phyloP scores from a whole-genome alignment of 2,797 vertebrate genomes.

The Chloroceryle inda region DNA sequence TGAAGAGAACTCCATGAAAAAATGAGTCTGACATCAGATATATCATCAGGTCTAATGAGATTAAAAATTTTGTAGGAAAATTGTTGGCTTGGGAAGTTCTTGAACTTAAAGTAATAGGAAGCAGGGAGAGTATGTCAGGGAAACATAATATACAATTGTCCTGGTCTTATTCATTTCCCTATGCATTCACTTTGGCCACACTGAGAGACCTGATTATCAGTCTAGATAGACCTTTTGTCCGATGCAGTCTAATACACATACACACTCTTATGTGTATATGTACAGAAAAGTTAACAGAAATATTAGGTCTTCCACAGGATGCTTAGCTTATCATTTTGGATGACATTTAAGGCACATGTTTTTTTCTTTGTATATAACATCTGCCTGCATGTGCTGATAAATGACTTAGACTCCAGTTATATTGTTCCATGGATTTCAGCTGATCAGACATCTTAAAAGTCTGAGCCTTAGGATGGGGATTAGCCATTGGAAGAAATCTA shows the following conservation, averaged over 20 bases:
- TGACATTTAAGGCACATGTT: neutral
- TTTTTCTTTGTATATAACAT: neutral
- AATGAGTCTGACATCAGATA: neutral
- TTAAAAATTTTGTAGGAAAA: neutral
- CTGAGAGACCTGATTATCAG: neutral
- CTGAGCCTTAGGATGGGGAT: neutral
- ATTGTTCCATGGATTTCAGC: neutral
- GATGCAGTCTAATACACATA: neutral
- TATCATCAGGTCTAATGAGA: neutral
- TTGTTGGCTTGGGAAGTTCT: neutral
- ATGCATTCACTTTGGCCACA: neutral
- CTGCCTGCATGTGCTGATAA: neutral
- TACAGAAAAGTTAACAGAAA: neutral
- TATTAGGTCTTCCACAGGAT: neutral
- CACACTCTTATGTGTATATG: fast-evolving
- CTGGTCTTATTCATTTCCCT: neutral
- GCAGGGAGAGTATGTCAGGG: neutral
- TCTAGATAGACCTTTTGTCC: neutral
- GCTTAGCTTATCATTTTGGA: neutral
- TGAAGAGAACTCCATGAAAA: neutral
- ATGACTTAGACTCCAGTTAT: neutral
- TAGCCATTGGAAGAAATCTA: neutral
- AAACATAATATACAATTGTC: neutral
- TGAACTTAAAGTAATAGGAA: neutral
- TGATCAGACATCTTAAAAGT: neutral